Conservation (phyloP, 2,888 invertebrate genomes). For the Netelia melanura region DNA sequence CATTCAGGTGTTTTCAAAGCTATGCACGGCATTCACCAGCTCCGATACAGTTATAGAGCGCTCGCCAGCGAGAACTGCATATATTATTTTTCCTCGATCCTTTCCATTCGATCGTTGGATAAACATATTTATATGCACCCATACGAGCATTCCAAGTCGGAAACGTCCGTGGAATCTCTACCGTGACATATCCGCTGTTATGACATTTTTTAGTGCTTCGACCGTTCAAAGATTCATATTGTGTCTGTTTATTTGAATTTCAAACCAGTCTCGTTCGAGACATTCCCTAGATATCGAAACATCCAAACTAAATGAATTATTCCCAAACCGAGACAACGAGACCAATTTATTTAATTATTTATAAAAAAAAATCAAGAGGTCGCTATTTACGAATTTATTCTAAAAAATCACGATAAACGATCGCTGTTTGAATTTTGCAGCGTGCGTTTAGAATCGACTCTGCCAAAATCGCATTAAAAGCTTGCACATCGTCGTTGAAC, state of each 20-base stretch:
- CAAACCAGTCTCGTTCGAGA: neutral
- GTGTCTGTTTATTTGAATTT: neutral
- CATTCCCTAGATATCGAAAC: neutral
- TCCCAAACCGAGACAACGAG: neutral
- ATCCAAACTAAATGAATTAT: no score
- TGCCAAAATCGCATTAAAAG: conserved; percentile 82
- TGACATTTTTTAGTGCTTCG: conserved; percentile 3
- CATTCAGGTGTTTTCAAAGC: conserved; percentile 45
- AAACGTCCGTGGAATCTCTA: conserved; percentile 38
- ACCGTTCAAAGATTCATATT: neutral
- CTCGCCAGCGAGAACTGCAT: conserved; percentile 2
- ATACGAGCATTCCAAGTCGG: conserved; percentile 47
- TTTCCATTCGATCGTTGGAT: conserved; percentile 26
- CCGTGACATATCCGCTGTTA: conserved; percentile 40
- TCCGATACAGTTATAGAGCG: conserved; percentile 36
- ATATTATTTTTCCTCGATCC: conserved; percentile 45
- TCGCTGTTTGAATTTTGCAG: conserved; percentile 27
- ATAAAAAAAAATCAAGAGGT: neutral
- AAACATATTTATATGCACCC: conserved; percentile 46
- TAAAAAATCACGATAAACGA: conserved; percentile 37
- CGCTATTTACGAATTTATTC: conserved; percentile 53
- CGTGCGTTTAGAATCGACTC: conserved; percentile 49
- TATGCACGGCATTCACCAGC: conserved; percentile 24
- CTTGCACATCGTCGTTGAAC: conserved; percentile 69
- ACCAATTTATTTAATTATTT: neutral